Conservation (phyloP, 2,888 invertebrate species). For the Petrolisthes manimaculis region DNA sequence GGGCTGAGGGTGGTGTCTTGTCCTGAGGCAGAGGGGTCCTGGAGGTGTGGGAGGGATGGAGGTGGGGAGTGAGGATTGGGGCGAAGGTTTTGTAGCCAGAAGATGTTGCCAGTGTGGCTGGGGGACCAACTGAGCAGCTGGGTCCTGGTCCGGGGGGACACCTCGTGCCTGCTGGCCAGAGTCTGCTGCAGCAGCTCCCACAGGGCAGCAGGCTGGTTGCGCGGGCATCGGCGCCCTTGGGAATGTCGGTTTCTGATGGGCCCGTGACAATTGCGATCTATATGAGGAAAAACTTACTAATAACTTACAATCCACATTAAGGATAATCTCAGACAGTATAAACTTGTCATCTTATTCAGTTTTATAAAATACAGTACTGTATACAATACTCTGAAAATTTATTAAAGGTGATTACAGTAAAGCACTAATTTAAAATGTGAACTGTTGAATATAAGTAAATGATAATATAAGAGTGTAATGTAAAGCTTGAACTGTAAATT, state of each 20-base stretch:
- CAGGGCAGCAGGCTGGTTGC: conserved; percentile 64
- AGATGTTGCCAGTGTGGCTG: conserved; percentile 32
- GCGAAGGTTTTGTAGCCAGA: conserved; percentile 35
- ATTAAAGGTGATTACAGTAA: no score
- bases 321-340: neutral
- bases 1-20: conserved; percentile 26
- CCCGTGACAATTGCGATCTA: conserved; percentile 62
- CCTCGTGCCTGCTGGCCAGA: conserved; percentile 56
- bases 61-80: conserved; percentile 23
- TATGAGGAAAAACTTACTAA: neutral
- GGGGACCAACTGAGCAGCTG: conserved; percentile 59
- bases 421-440: no score
- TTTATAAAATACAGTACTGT: no score
- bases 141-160: conserved; percentile 58
- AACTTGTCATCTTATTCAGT: no score
- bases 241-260: conserved; percentile 59
- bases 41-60: neutral
- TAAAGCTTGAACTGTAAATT: neutral
- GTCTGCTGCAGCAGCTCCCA: conserved; percentile 64
- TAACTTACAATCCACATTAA: neutral
- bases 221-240: conserved; percentile 62
- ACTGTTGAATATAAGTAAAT: neutral
- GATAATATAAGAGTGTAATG: neutral
- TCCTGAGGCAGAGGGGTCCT: neutral
- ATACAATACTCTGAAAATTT: no score